Conservation (phyloP, 2,888 invertebrate species). For the Glyphotaelius pellucidus region DNA sequence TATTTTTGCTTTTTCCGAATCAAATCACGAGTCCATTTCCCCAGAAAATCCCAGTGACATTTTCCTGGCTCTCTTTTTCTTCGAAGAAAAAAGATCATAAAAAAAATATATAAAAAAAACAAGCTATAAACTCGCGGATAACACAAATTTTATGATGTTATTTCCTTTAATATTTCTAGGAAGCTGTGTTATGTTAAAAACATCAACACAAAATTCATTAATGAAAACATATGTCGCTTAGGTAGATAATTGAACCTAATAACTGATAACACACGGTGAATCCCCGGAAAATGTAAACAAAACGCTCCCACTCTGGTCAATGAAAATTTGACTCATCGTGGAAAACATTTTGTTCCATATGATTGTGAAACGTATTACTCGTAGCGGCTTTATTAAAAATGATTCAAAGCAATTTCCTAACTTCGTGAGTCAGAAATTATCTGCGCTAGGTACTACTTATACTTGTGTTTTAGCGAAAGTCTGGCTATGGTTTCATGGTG, state of each 20-base stretch:
- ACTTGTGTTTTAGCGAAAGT: not conserved
- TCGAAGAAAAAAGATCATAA: not conserved
- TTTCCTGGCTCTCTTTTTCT: not conserved
- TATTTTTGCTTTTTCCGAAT: not conserved
- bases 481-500: not conserved
- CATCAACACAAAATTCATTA: not conserved
- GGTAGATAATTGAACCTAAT: not conserved
- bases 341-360: not conserved
- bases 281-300: not conserved
- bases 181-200: not conserved
- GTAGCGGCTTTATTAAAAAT: not conserved
- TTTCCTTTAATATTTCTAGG: not conserved
- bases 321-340: not conserved
- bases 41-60: not conserved
- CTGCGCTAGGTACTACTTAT: not conserved
- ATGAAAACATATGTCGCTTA: not conserved
- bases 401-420: not conserved
- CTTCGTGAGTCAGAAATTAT: slow-evolving; percentile 5
- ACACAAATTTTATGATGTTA: not conserved
- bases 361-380: not conserved
- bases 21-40: not conserved
- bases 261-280: not conserved
- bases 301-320: not conserved
- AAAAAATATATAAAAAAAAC: not conserved
- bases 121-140: not conserved